A percentile compares a stretch with the other conserved stretches of the same genome.
Evolutionary conservation across 2,888 invertebrate genomes (phyloP).

Genomic region (Ditula angustiorana): DNA sequence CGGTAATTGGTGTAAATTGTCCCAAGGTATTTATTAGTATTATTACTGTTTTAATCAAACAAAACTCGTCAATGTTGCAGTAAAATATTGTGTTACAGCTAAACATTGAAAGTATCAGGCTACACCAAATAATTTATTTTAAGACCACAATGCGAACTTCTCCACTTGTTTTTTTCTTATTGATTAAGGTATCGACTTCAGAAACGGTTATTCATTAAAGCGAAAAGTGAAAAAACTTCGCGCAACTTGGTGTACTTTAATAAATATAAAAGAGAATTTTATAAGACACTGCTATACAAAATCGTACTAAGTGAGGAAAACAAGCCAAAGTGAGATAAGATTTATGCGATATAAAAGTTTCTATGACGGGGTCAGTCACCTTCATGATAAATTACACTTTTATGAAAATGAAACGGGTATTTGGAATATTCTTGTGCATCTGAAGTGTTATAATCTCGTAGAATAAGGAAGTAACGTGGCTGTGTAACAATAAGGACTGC

Average conservation of each 20-base stretch:
- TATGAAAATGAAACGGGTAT: background rate
- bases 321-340: background rate
- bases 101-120: too few relatives aligned
- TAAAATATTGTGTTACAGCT: too few relatives aligned
- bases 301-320: constrained; percentile 6
- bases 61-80: too few relatives aligned
- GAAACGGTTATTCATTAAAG: background rate
- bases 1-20: too few relatives aligned
- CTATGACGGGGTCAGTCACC: constrained; percentile 6
- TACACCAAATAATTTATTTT: too few relatives aligned
- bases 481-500: too few relatives aligned
- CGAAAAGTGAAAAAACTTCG: constrained; percentile 12
- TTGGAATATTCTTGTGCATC: too few relatives aligned
- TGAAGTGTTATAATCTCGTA: too few relatives aligned
- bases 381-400: constrained; percentile 18
- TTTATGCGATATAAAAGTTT: constrained; percentile 8
- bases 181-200: background rate
- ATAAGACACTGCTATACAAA: constrained; percentile 29
- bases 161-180: background rate
- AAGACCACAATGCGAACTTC: too few relatives aligned
- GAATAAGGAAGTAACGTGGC: background rate
- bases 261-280: constrained; percentile 20
- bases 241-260: constrained; percentile 11
- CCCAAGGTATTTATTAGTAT: too few relatives aligned
- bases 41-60: too few relatives aligned